Evolutionary conservation across 1,140 invertebrate genomes (phyloP).

Genomic region (Rhizoglyphus robini): DNA sequence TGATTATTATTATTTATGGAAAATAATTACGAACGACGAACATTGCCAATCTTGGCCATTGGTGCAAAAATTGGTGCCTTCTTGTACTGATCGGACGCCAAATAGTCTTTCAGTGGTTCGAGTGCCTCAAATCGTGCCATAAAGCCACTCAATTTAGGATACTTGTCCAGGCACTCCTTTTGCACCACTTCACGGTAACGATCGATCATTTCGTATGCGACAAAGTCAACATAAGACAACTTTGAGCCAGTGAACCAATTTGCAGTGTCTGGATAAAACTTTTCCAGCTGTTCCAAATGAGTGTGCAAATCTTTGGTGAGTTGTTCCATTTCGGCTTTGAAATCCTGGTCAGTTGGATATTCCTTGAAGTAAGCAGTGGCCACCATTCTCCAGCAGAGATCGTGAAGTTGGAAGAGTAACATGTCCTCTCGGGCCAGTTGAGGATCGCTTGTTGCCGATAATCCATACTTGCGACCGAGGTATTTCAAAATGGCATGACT

Average conservation of each 20-base stretch:
- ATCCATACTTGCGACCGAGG: conserved; percentile 32
- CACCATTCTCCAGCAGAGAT: conserved; percentile 36
- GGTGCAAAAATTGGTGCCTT: background rate
- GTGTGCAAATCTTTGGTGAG: conserved; percentile 27
- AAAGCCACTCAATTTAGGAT: background rate
- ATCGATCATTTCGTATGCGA: conserved; percentile 39
- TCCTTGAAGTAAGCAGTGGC: background rate
- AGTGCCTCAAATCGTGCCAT: conserved; percentile 13
- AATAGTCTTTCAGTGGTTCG: background rate
- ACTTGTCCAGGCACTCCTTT: background rate
- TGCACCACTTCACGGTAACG: conserved; percentile 30
- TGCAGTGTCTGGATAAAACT: conserved; percentile 34
- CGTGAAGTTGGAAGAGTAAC: conserved; percentile 35
- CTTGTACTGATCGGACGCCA: conserved; percentile 1
- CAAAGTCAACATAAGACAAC: conserved; percentile 40
- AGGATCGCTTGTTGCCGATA: conserved; percentile 32
- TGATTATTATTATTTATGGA: no score
- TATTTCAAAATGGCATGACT: conserved; percentile 40
- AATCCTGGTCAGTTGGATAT: background rate
- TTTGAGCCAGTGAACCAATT: conserved; percentile 38
- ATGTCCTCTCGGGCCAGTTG: conserved; percentile 36
- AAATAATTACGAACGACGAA: no score
- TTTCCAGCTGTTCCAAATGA: conserved; percentile 32
- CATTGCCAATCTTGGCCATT: no score
- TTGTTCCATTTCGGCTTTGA: conserved; percentile 9